A percentile compares a stretch with the other conserved stretches of the same genome.
Conservation (phyloP, 1,140 invertebrate species). For the Drosophila micromelanica region DNA sequence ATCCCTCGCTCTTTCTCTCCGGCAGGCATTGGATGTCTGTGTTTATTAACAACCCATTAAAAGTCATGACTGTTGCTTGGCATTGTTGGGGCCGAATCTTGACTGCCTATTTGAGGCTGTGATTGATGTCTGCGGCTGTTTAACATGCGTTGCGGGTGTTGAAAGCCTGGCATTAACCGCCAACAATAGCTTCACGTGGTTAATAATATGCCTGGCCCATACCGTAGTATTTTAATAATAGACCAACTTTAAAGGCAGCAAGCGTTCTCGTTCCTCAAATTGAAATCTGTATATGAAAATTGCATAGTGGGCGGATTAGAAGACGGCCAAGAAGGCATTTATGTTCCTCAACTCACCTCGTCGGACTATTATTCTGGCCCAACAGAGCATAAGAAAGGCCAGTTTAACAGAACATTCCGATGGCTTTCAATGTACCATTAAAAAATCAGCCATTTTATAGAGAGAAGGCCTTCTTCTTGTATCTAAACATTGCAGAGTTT, state of each 20-base stretch:
- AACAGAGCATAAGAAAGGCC: neutral
- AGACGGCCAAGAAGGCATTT: constrained; percentile 11
- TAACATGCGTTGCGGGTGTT: constrained; percentile 63
- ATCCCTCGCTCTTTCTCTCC: neutral
- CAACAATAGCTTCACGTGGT: constrained; percentile 26
- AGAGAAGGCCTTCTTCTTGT: neutral
- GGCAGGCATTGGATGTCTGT: neutral
- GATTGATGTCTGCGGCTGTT: constrained; percentile 69
- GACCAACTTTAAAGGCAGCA: constrained; percentile 52
- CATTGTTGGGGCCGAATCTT: constrained; percentile 45
- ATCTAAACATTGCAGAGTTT: neutral
- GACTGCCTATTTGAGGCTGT: constrained; percentile 68
- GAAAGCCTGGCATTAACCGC: constrained; percentile 57
- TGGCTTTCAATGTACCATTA: no score
- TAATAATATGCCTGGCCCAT: constrained; percentile 61
- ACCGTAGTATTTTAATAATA: constrained; percentile 53
- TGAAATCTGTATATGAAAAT: constrained; percentile 57
- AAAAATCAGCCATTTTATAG: no score
- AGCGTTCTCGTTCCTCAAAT: constrained; percentile 44
- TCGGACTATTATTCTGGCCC: neutral
- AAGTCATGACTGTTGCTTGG: constrained; percentile 68
- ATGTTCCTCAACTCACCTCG: constrained; percentile 1
- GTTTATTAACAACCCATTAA: constrained; percentile 77
- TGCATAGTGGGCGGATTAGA: constrained; percentile 52
- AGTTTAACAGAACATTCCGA: constrained; percentile 25